phyloP scores from a whole-genome alignment of 2,797 vertebrate genomes.

The Kryptolebias ocellatus region DNA sequence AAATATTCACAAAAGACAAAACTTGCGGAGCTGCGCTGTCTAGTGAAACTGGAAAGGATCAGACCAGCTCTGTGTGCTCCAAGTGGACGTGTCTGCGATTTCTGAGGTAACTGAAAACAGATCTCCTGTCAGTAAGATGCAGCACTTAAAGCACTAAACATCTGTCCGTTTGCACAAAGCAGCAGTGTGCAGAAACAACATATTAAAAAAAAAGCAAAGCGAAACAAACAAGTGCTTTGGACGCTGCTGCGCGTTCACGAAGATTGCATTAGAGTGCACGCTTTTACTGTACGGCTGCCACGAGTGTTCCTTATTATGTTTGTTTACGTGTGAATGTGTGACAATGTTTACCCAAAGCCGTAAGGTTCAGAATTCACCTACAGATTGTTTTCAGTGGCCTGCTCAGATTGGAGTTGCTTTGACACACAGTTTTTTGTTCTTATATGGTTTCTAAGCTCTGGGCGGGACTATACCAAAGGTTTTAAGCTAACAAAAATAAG shows the following conservation, averaged over 20 bases:
- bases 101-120: neutral
- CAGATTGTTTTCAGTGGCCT: too few species aligned
- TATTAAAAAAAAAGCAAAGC: neutral
- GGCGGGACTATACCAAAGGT: too few species aligned
- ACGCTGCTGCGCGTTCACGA: neutral
- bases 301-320: neutral
- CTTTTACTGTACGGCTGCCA: neutral
- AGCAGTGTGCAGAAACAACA: neutral
- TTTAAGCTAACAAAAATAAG: too few species aligned
- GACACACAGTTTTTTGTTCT: too few species aligned
- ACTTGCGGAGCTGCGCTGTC: neutral
- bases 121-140: neutral
- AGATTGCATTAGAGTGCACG: neutral
- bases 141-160: neutral
- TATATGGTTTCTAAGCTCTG: too few species aligned
- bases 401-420: too few species aligned
- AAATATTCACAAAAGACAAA: neutral
- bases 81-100: neutral
- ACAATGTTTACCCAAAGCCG: too few species aligned
- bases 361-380: too few species aligned
- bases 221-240: neutral
- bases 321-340: too few species aligned
- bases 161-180: neutral
- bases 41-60: neutral
- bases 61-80: neutral